Conservation (phyloP, 2,113 vertebrate species). For the Emydura subglobosa region DNA sequence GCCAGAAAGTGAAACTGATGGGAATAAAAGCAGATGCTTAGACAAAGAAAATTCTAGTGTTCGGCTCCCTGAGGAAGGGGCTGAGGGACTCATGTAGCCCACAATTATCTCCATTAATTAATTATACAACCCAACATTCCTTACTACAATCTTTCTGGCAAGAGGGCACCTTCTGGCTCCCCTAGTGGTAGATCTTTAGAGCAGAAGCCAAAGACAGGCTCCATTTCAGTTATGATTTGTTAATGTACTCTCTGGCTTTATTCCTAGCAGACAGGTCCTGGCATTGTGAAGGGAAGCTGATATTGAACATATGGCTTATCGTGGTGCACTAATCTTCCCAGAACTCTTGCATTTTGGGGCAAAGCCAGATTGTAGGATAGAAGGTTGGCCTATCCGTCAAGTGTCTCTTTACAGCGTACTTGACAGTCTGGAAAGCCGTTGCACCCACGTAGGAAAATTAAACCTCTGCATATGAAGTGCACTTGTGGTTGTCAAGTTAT, state of each 20-base stretch:
- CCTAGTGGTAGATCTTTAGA: slow-evolving; percentile 35
- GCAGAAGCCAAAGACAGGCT: slow-evolving; percentile 48
- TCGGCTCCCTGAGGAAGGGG: not conserved
- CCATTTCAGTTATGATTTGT: not conserved
- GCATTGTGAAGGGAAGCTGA: slow-evolving; percentile 33
- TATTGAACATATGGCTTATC: slow-evolving; percentile 64
- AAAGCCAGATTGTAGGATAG: not conserved
- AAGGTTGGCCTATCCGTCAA: not conserved
- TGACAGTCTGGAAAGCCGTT: not conserved
- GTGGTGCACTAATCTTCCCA: slow-evolving; percentile 38
- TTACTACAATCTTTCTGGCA: not conserved
- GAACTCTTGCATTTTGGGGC: not conserved
- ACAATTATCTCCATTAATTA: slow-evolving; percentile 21
- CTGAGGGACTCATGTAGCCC: not conserved
- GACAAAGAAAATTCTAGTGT: not conserved
- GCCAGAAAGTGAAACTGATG: not conserved
- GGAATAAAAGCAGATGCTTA: not conserved
- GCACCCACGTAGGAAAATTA: not conserved
- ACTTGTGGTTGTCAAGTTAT: not conserved
- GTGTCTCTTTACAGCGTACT: slow-evolving; percentile 1
- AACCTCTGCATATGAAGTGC: not conserved
- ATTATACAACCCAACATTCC: slow-evolving; percentile 3
- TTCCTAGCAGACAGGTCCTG: slow-evolving; percentile 53
- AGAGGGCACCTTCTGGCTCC: not conserved
- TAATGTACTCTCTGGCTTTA: slow-evolving; percentile 34